Evolutionary conservation across 1,140 invertebrate genomes (phyloP), one percentile per base, ranked within the genome.

Genomic region (Diprion similis): DNA sequence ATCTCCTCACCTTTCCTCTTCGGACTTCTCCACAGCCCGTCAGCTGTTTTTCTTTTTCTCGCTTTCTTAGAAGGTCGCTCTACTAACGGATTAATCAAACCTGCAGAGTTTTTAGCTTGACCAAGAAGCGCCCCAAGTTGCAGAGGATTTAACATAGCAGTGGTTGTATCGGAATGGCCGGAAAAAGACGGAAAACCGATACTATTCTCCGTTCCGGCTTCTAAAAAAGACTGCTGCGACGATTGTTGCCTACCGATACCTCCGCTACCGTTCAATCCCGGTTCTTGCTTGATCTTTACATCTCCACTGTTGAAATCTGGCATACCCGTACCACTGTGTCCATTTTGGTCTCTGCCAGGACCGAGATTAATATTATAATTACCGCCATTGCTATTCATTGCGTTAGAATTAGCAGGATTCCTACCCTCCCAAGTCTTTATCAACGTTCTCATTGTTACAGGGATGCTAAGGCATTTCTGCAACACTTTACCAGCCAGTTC

Each of bases 401-500:
- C 78, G 68, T 82, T 82, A 80, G 73, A 83, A 59, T 79, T 84
- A 73, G 81, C 83, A 18, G 75, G 83, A 46, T 83, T 90, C 76
- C 81, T 84, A 74, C 83, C 81, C 51, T 90, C 90, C 90, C 90
- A 90, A 51, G 86, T 84, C 77, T 89, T 89, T 1, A 90, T 87
- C 8, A 91, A 80, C 0, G 89, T 85, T 18, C 90, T 82, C 86
- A 95, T 91, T 4, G 96, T 97, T 18, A 98, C 90, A 6, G 97
- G 97, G 83, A 99, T 96, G 15, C 97, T 98, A 75, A 97, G 90
- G 78, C 93, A 96, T 77, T 95, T 94, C 82, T 98, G 96, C 71
- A 98, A 90, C n/a, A 97, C 94, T 84, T 93, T 93, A 0, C 93
- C 95, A 18, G 94, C 92, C 80, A 95, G 90, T 66, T 98, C 95